Evolutionary conservation across 35 echinoderm and acorn worm genomes (phyloP), one percentile per base, ranked within the genome.

Genomic region (Apostichopus japonicus): DNA sequence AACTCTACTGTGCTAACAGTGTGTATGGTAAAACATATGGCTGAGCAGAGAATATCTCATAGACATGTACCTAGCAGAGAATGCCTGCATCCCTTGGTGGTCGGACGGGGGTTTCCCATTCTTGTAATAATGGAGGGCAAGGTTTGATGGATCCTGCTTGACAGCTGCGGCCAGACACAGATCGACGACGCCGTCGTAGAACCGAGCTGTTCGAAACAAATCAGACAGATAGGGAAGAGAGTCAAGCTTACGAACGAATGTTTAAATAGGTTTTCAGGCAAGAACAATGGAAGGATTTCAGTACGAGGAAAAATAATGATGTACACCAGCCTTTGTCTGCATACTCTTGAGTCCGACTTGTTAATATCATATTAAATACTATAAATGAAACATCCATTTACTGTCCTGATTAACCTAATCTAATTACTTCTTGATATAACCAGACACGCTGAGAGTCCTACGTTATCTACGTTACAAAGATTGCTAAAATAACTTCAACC

Each of bases 71-170:
- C 97, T 90, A 1, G 91, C 91, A 53, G 91, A 81, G 81, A 99
- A 99, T 83, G 95, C 97, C 33, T 96, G 80, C 87, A 93, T 88
- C 54, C 97, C 97, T 56, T 99, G 93, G 54, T 90, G 27, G 33
- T 96, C 95, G 77, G 96, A 92, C 23, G 95, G 91, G 23, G 93
- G 93, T 94, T 99, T 92, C 11, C 97, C 97, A 91, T 96, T 96
- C 87, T 91, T 91, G 88, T 99, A 99, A 84, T 93, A 96, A 79
- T 96, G 93, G 17, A 99, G 87, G 21, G 97, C 97, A 53, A 99
- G 77, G 82, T 93, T 96, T 27, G 96, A 95, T 10, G 95, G 95
- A 56, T 99, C 97, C 54, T 95, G 67, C 72, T 94, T 99, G 16
- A 52, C 21, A 27, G 97, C 95, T 5, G 97, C 91, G 4, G 95